Base-by-base conservation (phyloP, 2,888 invertebrate species). In the Nudaria mundana region DNA sequence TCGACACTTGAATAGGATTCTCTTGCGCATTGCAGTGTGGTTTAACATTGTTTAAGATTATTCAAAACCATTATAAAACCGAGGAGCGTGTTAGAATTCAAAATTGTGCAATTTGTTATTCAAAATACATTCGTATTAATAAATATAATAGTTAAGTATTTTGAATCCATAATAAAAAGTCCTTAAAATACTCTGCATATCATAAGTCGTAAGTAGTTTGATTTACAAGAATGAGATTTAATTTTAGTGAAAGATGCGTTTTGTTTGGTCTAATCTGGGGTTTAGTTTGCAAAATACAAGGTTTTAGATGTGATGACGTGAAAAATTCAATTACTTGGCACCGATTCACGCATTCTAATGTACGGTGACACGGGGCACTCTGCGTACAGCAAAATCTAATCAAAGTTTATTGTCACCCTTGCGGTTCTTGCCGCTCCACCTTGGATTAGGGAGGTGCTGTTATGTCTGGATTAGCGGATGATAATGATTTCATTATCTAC, bases 311-410 rank as follows among this genome's bases (percentile, higher is more conserved):
- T 78, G 75, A 82, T 84, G 84, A 82, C 78, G 80, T 81, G 83
- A 84, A 84, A 84, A 86, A 86, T 85, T 85, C 84, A 86, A 86
- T 86, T 86, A 83, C 76, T 68, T 44, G 62, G 51, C 68, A 70
- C 74, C 79, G 76, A 82, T 84, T 80, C 84, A 75, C 81, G 82
- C 81, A 77, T 82, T 82, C 81, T 83, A 83, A 85, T 85, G 83
- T 84, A 71, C 73, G 70, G 58, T 59, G 67, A n/a, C n/a, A n/a
- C n/a, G n/a, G n/a, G n/a, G 56, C 59, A 66, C 61, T 41, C 41
- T 64, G 72, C 62, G 73, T 60, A 72, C 76, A 73, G 74, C 76
- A 70, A 70, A 79, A 82, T 86, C 83, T 86, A 87, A 87, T 87
- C 86, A 86, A 87, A 86, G 80, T 87, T 87, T 87, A 86, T 80